Conservation (phyloP, 1,140 invertebrate species). For the Procambarus virginalis region DNA sequence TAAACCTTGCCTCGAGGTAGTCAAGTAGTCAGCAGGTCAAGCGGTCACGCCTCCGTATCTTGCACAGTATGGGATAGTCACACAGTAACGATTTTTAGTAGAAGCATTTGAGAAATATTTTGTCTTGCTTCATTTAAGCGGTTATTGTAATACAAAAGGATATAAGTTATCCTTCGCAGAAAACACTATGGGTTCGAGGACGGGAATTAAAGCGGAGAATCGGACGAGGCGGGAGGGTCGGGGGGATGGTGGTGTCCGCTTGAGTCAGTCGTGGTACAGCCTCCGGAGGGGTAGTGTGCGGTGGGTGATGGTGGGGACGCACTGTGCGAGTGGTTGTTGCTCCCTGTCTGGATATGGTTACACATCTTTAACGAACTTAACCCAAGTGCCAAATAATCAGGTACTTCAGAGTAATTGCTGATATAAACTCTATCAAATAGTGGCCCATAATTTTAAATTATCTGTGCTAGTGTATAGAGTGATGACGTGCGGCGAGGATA, state of each 20-base stretch:
- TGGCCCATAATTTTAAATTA: not conserved
- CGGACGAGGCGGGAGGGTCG: conserved; percentile 18
- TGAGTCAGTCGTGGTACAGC: conserved; percentile 31
- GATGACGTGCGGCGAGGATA: conserved; percentile 36
- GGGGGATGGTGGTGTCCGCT: conserved; percentile 3
- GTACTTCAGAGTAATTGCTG: not conserved
- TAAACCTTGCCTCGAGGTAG: conserved; percentile 19
- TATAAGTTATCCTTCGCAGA: not conserved
- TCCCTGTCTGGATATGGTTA: not conserved
- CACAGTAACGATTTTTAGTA: too few relatives aligned
- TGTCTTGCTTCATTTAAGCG: too few relatives aligned
- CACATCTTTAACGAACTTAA: not conserved
- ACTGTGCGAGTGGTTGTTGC: not conserved
- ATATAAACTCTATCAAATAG: not conserved
- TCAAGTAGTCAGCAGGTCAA: conserved; percentile 48
- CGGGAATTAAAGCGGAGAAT: not conserved
- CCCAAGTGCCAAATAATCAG: not conserved
- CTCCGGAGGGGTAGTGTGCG: not conserved
- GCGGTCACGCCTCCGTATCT: not conserved
- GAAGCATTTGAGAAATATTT: too few relatives aligned
- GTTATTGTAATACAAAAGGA: too few relatives aligned
- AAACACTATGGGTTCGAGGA: not conserved
- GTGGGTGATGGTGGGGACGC: not conserved
- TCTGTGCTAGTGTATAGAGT: not conserved
- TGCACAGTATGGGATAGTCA: too few relatives aligned